Evolutionary conservation across 1,140 invertebrate genomes (phyloP), one percentile per base, ranked within the genome.

Genomic region (Ectropis grisescens): DNA sequence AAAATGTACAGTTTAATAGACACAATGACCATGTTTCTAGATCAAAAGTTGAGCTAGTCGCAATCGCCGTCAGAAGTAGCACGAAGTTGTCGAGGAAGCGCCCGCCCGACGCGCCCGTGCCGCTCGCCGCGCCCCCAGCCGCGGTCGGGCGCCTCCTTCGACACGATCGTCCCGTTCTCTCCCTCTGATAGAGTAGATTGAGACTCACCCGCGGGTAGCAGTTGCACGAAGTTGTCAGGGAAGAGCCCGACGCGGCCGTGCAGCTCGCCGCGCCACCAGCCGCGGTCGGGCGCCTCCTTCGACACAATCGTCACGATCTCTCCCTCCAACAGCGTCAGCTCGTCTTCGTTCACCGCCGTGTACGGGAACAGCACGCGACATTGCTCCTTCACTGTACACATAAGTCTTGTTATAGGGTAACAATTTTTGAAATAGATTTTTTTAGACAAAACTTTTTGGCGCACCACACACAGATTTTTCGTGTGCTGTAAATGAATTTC

Each of bases 21-120:
- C n/a, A n/a, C n/a, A n/a, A n/a, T n/a, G n/a, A n/a, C n/a, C n/a
- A n/a, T n/a, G n/a, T n/a, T n/a, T n/a, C n/a, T n/a, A n/a, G n/a
- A n/a, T n/a, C n/a, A n/a, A n/a, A n/a, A n/a, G n/a, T n/a, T n/a
- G n/a, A n/a, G n/a, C n/a, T n/a, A n/a, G n/a, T n/a, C n/a, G n/a
- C n/a, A n/a, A n/a, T n/a, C n/a, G n/a, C n/a, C n/a, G n/a, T n/a
- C n/a, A 87, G 71, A 2, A 93, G 43, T 62, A 91, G 87, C 3
- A 97, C 94, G 85, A 98, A 99, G 85, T 99, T 98, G 66, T 98
- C 96, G 2, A 97, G 97, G 72, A 99, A 99, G n/a, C n/a, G n/a
- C n/a, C 1, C 99, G 87, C 0, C 97, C 97, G 32, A 94, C 80
- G 68, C 89, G 88, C 13, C 96, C 96, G 46, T 90, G 88, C 0